Conservation (phyloP, 2,888 invertebrate species). For the Macrosiphum euphorbiae region DNA sequence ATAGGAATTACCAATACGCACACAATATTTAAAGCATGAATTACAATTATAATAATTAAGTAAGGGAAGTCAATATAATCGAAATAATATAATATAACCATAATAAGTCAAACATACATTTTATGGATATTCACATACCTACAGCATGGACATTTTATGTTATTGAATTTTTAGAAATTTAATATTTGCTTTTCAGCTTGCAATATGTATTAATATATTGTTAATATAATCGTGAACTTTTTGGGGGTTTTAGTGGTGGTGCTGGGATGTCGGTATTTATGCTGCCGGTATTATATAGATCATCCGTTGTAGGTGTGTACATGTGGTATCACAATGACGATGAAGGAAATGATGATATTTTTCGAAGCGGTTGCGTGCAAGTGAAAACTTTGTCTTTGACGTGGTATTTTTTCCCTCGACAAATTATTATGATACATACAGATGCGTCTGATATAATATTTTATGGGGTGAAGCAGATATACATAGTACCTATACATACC, state of each 20-base stretch:
- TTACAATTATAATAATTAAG: no score
- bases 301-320: not conserved
- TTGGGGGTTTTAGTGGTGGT: no score
- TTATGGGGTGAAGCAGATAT: no score
- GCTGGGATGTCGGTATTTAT: no score
- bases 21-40: no score
- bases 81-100: no score
- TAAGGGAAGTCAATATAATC: no score
- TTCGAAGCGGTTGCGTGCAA: not conserved
- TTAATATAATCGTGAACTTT: no score
- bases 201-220: no score
- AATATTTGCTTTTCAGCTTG: not conserved
- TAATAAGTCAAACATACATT: not conserved
- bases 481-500: no score
- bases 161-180: not conserved
- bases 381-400: conserved; percentile 9
- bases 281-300: not conserved
- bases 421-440: not conserved
- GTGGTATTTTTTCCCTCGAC: not conserved
- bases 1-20: not conserved
- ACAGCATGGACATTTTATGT: not conserved
- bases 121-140: not conserved
- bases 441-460: not conserved
- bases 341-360: not conserved
- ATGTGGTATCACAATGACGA: not conserved